Conservation (phyloP, 2,888 invertebrate species). For the Hirtodrosophila histrioides region DNA sequence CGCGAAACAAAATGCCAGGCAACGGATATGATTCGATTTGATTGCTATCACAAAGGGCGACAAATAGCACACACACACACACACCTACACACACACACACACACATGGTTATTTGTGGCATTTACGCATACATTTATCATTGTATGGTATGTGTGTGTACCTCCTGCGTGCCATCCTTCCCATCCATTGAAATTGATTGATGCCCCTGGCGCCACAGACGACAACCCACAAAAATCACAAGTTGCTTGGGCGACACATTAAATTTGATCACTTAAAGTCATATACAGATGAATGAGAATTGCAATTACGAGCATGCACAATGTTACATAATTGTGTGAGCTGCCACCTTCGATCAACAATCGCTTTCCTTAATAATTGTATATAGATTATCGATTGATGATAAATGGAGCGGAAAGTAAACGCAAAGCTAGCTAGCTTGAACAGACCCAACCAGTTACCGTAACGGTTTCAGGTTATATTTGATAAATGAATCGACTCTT, state of each 20-base stretch:
- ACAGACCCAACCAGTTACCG: too few species aligned
- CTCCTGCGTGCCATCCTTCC: slow-evolving; percentile 1
- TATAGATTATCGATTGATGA: too few species aligned
- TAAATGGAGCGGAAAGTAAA: too few species aligned
- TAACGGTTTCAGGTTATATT: too few species aligned
- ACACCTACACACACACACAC: slow-evolving; percentile 11
- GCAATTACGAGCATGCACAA: slow-evolving; percentile 3
- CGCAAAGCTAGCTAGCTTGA: too few species aligned
- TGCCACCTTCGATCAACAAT: too few species aligned
- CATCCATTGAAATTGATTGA: slow-evolving; percentile 46
- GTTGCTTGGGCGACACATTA: slow-evolving; percentile 15
- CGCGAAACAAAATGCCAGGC: slow-evolving; percentile 36
- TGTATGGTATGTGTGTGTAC: slow-evolving; percentile 1
- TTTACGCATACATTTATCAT: slow-evolving; percentile 10
- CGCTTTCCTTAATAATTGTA: too few species aligned
- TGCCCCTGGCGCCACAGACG: slow-evolving; percentile 32
- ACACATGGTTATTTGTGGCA: slow-evolving; percentile 22
- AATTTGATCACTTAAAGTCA: slow-evolving; percentile 24
- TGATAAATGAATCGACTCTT: too few species aligned
- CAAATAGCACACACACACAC: slow-evolving; percentile 54
- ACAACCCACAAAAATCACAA: slow-evolving; percentile 30
- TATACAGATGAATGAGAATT: slow-evolving; percentile 8
- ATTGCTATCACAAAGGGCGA: slow-evolving; percentile 72
- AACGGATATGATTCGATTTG: slow-evolving; percentile 74
- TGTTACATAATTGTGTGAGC: too few species aligned